Evolutionary conservation across 2,113 vertebrate genomes (phyloP), one percentile per base, ranked within the genome.

Genomic region (Lontra canadensis): DNA sequence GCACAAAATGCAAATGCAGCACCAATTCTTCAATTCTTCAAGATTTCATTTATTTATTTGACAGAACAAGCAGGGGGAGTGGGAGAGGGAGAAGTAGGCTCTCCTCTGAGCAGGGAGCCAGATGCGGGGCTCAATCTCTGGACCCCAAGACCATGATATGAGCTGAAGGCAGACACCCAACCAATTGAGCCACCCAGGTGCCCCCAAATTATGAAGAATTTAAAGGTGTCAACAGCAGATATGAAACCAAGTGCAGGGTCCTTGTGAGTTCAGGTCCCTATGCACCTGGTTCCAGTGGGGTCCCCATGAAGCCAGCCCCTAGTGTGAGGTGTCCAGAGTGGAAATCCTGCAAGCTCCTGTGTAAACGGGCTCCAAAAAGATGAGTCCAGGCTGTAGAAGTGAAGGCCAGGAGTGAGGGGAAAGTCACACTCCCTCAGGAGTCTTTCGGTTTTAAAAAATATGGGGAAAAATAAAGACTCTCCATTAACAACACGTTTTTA

Each of bases 391-490:
- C 20, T 36, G 39, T 78, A 31, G 20, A 44, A 20, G 26, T 76
- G 42, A 83, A 89, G 26, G 21, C 14, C 52, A 52, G 39, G 34
- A 23, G 17, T 34, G 29, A 21, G 26, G 36, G 31, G 76, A 12
- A 31, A 31, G n/a, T 47, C 63, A 88, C 73, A 80, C n/a, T 96
- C 85, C 92, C 87, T 11, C 76, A 80, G 76, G 88, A 82, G 92
- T 83, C 94, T 93, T 95, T 86, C 20, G 55, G 57, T 94, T 73
- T 94, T 69, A 57, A 83, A 97, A 96, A 95, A 86, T 87, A 95
- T 67, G 65, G 52, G 44, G 65, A 63, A 84, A 94, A 88, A 85
- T 61, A 94, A 91, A 92, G 88, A 63, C 52, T 74, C 57, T 89
- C 81, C 36, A 67, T 94, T 88, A 97, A 91, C 71, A 94, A 90